A percentile compares a stretch with the other conserved stretches of the same genome.
Conservation (phyloP, 2,797 vertebrate genomes). For the Lagodon rhomboides region DNA sequence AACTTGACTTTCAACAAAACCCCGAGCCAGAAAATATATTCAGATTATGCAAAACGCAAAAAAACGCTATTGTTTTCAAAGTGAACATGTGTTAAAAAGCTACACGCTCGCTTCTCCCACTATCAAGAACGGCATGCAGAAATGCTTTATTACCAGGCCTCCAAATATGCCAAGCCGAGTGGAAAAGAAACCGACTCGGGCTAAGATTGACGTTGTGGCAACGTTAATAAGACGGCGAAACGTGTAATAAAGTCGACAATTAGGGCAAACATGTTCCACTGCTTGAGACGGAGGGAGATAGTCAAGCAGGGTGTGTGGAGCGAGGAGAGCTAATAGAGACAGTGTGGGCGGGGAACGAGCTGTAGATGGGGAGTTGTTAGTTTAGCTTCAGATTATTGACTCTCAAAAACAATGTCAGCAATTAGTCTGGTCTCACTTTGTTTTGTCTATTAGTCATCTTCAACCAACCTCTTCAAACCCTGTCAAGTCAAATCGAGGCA, state of each 20-base stretch:
- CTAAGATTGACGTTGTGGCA: conserved; percentile 71
- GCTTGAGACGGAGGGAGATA: conserved; percentile 81
- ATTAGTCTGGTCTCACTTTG: conserved; percentile 68
- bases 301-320: conserved; percentile 68
- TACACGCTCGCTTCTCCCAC: conserved; percentile 74
- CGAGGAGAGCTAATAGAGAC: conserved; percentile 73
- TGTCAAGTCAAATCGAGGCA: conserved; percentile 59
- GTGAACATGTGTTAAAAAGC: conserved; percentile 87
- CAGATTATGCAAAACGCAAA: conserved; percentile 89
- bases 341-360: conserved; percentile 44
- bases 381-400: conserved; percentile 84
- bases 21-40: conserved; percentile 89
- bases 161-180: conserved; percentile 85
- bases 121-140: conserved; percentile 76
- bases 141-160: conserved; percentile 83
- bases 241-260: conserved; percentile 90
- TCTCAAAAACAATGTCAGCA: conserved; percentile 81
- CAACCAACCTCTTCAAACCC: conserved; percentile 64
- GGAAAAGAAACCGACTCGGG: conserved; percentile 82
- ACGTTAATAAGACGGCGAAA: conserved; percentile 84
- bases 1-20: conserved; percentile 89
- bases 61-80: conserved; percentile 89
- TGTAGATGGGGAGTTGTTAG: conserved; percentile 67
- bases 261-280: conserved; percentile 86
- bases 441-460: conserved; percentile 68